Evolutionary conservation across 2,113 vertebrate species (phyloP), one percentile per base, ranked within the genome.

Genomic region (Cervus canadensis): DNA sequence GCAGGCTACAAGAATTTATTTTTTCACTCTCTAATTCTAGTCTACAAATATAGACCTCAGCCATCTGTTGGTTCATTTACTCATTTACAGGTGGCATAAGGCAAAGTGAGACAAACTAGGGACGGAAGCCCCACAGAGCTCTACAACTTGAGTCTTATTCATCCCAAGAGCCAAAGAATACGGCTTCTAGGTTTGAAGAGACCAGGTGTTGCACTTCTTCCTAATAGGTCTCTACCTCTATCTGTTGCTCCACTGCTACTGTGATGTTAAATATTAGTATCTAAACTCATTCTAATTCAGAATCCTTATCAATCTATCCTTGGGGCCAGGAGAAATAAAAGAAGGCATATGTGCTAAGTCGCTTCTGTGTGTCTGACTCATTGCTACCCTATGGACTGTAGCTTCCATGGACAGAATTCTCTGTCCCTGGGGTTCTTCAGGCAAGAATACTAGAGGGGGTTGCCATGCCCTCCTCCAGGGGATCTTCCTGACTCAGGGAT

Each of bases 41-140:
- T 87, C 92, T 97, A 82, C 56, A 97, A 87, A 96, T 96, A 96
- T 67, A 97, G 64, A 96, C 57, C n/a, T 89, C 36, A 59, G 40
- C 93, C 97, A 95, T 97, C 87, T 97, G 93, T 89, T 97, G 79
- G 92, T 71, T 97, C 62, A 36, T 91, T 97, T 82, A 94, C 79
- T 94, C 82, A 59, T 95, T 94, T 92, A 92, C 92, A 97, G 89
- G 97, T 96, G 54, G 45, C 93, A 85, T 88, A 97, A 93, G 87
- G 94, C 89, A 54, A 89, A 96, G 36, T 83, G 94, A 91, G 78
- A 96, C 30, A 78, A 40, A 36, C 71, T 48, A n/a, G 74, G 48
- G 50, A 87, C 3, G 26, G 52, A 79, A 83, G 56, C 64, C 79
- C 52, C 93, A 82, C 19, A 57, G 74, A 94, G 91, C 50, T 78